A percentile compares a stretch with the other conserved stretches of the same genome.
Conservation (phyloP, 2,888 invertebrate species). For the Orchesellides sinensis region DNA sequence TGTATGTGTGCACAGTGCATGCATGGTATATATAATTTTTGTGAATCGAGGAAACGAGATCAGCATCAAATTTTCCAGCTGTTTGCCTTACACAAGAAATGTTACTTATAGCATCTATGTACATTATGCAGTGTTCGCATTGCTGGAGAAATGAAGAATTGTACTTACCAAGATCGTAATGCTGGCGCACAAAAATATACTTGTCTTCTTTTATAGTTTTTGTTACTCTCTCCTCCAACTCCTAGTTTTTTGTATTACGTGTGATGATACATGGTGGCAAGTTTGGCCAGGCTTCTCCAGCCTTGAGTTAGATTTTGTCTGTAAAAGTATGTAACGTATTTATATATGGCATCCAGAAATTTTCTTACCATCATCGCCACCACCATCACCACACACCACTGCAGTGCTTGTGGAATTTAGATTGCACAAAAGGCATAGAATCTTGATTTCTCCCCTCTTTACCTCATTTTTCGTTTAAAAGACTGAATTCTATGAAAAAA, state of each 20-base stretch:
- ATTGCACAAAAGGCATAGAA: conserved; percentile 40
- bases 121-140: background rate
- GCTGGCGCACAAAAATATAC: conserved; percentile 31
- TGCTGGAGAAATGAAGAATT: conserved; percentile 49
- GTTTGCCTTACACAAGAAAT: conserved; percentile 45
- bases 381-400: conserved; percentile 38
- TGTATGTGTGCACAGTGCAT: background rate
- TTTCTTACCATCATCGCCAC: conserved; percentile 15
- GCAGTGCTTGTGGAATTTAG: conserved; percentile 52
- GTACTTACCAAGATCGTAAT: conserved; percentile 51
- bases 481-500: conserved; percentile 43
- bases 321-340: no score
- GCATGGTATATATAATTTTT: conserved; percentile 33
- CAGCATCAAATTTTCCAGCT: conserved; percentile 64
- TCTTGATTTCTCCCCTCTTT: conserved; percentile 49
- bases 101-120: background rate
- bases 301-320: background rate
- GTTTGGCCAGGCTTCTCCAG: background rate
- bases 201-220: conserved; percentile 22
- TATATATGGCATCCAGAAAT: background rate
- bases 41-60: conserved; percentile 52
- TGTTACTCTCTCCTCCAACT: background rate
- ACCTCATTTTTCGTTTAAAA: conserved; percentile 49
- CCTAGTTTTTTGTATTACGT: conserved; percentile 7
- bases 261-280: conserved; percentile 29